A percentile compares a stretch with the other conserved stretches of the same genome.
These are phyloP conservation scores for Scaptomyza pallida DNA, from an alignment of 1,140 invertebrate species.

Conservation along the genomic window DNA sequence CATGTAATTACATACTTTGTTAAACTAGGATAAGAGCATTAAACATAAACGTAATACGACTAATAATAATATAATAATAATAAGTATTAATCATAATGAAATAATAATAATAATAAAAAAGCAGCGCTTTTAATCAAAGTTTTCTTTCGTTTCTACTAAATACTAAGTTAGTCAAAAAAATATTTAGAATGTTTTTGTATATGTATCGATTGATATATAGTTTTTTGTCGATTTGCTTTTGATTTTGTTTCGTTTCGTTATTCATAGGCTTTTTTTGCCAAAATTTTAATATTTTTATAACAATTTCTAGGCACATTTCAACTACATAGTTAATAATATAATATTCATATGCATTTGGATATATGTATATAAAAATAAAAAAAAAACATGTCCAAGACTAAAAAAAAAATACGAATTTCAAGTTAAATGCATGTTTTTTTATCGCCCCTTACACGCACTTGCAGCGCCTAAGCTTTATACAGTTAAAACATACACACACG, in stretches of 20 bases:
- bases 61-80: conserved; percentile 63
- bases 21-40: conserved; percentile 71
- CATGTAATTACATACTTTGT: conserved; percentile 67
- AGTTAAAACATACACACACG: conserved; percentile 15
- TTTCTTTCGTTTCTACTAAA: conserved; percentile 27
- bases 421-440: conserved; percentile 28
- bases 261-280: conserved; percentile 7
- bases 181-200: conserved; percentile 51
- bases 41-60: conserved; percentile 75
- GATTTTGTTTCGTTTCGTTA: conserved; percentile 13
- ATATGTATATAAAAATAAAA: neutral
- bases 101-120: conserved; percentile 34
- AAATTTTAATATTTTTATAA: conserved; percentile 18
- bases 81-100: conserved; percentile 32
- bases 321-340: conserved; percentile 13
- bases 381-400: conserved; percentile 24
- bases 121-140: conserved; percentile 43
- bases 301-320: conserved; percentile 32
- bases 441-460: neutral
- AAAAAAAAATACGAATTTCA: conserved; percentile 6
- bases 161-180: conserved; percentile 26
- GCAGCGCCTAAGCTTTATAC: conserved; percentile 20
- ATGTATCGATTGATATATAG: conserved; percentile 15
- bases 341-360: neutral
- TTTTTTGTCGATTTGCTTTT: conserved; percentile 14